These are phyloP conservation scores for Rattus norvegicus DNA, from an alignment of 2,113 vertebrate genomes.

Conservation along the genomic window DNA sequence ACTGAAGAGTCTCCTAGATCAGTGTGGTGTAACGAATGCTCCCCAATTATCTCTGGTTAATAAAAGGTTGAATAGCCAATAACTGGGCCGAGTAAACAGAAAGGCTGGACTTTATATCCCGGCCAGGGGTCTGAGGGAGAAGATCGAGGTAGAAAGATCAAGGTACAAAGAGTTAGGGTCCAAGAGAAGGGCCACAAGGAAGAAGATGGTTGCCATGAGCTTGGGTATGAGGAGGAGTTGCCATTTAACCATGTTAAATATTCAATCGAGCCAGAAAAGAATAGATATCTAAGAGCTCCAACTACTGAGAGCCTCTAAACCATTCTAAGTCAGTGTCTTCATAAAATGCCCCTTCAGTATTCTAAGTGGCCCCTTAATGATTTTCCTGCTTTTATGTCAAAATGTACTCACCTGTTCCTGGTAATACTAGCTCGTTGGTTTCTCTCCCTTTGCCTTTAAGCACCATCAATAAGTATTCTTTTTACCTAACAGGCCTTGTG, in stretches of 20 bases:
- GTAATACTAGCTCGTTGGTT: background rate
- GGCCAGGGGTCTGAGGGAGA: too few species aligned
- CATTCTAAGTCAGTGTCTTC: constrained; percentile 27
- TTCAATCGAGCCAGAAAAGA: constrained; percentile 59
- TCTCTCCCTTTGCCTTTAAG: constrained; percentile 38
- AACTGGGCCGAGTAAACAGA: too few species aligned
- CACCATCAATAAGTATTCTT: constrained; percentile 2
- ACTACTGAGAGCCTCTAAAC: fast-evolving
- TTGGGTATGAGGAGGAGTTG: too few species aligned
- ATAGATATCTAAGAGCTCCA: constrained; percentile 26
- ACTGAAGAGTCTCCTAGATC: too few species aligned
- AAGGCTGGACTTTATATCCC: too few species aligned
- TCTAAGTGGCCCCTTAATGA: background rate
- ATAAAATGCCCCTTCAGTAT: background rate
- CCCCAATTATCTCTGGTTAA: too few species aligned
- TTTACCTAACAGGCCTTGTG: background rate
- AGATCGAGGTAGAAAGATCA: too few species aligned
- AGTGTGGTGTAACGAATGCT: too few species aligned
- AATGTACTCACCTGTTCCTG: background rate
- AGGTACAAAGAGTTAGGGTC: too few species aligned
- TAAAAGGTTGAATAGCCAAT: too few species aligned
- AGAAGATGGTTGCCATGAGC: too few species aligned
- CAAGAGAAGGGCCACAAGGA: too few species aligned
- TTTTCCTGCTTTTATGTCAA: background rate
- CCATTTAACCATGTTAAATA: fast-evolving